Percentiles rank a stretch among this genome's conserved stretches.
Conservation (phyloP, 2,888 invertebrate genomes). For the Phanerotoma sp. region DNA sequence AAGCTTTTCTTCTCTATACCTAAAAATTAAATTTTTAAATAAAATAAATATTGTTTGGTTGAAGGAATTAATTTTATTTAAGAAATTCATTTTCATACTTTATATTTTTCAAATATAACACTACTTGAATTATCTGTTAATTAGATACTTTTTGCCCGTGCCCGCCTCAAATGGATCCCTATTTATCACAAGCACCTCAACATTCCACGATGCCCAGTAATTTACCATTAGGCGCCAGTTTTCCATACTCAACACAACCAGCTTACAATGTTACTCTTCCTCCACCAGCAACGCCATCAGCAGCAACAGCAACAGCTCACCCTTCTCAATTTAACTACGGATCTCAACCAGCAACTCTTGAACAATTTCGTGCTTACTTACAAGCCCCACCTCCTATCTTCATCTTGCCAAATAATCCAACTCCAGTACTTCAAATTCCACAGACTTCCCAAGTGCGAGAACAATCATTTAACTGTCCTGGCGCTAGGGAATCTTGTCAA, state of each 20-base stretch:
- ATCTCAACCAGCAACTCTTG: conserved; percentile 37
- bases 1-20: too few species aligned
- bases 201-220: too few species aligned
- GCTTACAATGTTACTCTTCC: conserved; percentile 16
- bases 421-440: conserved; percentile 9
- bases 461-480: conserved; percentile 26
- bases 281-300: too few species aligned
- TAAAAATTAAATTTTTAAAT: too few species aligned
- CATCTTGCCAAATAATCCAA: conserved; percentile 43
- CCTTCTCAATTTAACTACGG: conserved; percentile 20
- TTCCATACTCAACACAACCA: neutral
- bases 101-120: too few species aligned
- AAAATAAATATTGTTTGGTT: too few species aligned
- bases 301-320: too few species aligned
- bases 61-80: too few species aligned
- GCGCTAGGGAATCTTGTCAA: conserved; percentile 25
- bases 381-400: conserved; percentile 42
- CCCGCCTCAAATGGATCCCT: conserved; percentile 19
- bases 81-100: too few species aligned
- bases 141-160: conserved; percentile 23
- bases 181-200: too few species aligned
- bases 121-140: neutral
- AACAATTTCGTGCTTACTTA: conserved; percentile 43
- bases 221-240: too few species aligned
- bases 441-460: conserved; percentile 5